Evolutionary conservation across 1,140 invertebrate species (phyloP).

Genomic region (Trichoplusia ni): DNA sequence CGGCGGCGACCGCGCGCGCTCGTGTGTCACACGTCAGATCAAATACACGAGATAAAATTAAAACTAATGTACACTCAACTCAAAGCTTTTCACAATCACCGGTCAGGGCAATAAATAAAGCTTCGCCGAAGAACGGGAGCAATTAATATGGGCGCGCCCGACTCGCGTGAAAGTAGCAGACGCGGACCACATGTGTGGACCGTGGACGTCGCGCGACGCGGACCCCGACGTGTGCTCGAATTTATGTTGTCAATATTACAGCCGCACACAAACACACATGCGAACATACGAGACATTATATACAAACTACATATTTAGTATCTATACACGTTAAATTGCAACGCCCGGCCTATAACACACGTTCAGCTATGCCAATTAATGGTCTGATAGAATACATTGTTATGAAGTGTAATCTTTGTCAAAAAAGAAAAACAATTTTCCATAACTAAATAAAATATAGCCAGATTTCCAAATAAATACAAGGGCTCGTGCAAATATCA

Average conservation of each 20-base stretch:
- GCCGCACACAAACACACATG: neutral
- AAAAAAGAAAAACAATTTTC: too few species aligned
- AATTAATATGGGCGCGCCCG: slow-evolving; percentile 79
- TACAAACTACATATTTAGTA: too few species aligned
- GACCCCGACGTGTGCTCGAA: neutral
- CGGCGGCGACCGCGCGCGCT: slow-evolving; percentile 39
- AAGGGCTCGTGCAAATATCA: too few species aligned
- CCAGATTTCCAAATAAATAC: too few species aligned
- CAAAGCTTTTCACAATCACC: slow-evolving; percentile 76
- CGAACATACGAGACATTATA: neutral
- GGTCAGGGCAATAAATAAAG: slow-evolving; percentile 76
- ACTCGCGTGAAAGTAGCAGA: slow-evolving; percentile 74
- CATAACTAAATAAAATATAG: too few species aligned
- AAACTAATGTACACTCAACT: slow-evolving; percentile 74
- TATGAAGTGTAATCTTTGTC: too few species aligned
- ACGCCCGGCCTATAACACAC: neutral
- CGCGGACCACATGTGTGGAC: slow-evolving; percentile 57
- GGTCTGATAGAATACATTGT: slow-evolving; percentile 1
- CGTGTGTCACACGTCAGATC: slow-evolving; percentile 68
- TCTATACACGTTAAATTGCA: slow-evolving; percentile 1
- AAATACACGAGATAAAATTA: slow-evolving; percentile 68
- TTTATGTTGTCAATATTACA: slow-evolving; percentile 10
- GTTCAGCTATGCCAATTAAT: slow-evolving; percentile 7
- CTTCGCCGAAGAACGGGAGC: slow-evolving; percentile 79
- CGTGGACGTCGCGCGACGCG: neutral